Evolutionary conservation across 2,888 invertebrate genomes (phyloP), one percentile per base, ranked within the genome.

Genomic region (Allacma fusca): DNA sequence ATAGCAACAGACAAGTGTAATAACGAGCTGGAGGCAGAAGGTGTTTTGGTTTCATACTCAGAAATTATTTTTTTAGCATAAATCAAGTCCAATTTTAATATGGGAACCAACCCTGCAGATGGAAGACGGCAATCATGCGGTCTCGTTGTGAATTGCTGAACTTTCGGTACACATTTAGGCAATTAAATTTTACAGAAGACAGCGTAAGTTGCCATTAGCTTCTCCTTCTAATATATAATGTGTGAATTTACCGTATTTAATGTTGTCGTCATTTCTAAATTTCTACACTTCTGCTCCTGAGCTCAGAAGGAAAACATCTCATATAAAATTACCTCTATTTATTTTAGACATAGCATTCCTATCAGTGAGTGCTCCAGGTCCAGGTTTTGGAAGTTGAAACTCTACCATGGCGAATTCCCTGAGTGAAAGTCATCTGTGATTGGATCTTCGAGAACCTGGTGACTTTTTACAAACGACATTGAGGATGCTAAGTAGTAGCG

Each of bases 401-500:
- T n/a, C n/a, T n/a, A n/a, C n/a, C n/a, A n/a, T n/a, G n/a, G n/a
- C n/a, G n/a, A n/a, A n/a, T n/a, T n/a, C n/a, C n/a, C n/a, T n/a
- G n/a, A n/a, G n/a, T n/a, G n/a, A n/a, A n/a, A n/a, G n/a, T n/a
- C n/a, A n/a, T n/a, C n/a, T n/a, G n/a, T n/a, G n/a, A n/a, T n/a
- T n/a, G n/a, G n/a, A n/a, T n/a, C n/a, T n/a, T n/a, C 5, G 34
- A 34, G 34, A 4, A 34, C 34, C 4, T 34, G 34, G 34, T 5
- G 19, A 50, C 19, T 50, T 16, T 16, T 12, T 50, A 50, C n/a
- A 5, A 50, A n/a, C n/a, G 70, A 70, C 70, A 50, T 80, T 76
- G 75, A 80, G 78, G 80, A 81, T 80, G 81, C 87, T 89, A 89
- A 89, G 89, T 89, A 89, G 89, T 89, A 87, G 88, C 88, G 88